Percentiles rank a stretch among this genome's conserved stretches.
Evolutionary conservation across 2,797 vertebrate genomes (phyloP).

Genomic region (Cyclura pinguis): DNA sequence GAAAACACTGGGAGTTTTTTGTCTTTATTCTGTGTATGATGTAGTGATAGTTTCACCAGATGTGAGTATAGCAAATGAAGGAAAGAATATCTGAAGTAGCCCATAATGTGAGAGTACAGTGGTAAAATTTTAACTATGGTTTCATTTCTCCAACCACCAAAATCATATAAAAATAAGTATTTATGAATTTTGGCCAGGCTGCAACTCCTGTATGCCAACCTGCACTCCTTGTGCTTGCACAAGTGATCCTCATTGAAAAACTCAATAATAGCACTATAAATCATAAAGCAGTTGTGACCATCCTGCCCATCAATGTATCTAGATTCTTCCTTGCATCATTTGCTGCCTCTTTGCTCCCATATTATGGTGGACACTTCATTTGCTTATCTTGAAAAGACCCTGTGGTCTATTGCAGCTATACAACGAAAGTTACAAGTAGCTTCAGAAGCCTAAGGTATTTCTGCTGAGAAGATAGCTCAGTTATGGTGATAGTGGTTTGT

Average conservation of each 20-base stretch:
- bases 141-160: background rate
- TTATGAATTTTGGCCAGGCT: background rate
- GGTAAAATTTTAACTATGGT: background rate
- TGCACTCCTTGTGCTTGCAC: no score
- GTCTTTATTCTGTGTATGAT: background rate
- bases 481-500: background rate
- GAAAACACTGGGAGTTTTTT: background rate
- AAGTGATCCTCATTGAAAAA: no score
- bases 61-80: background rate
- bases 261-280: no score
- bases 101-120: background rate
- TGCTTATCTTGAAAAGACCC: no score
- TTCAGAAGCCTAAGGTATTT: background rate
- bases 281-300: no score
- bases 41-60: background rate
- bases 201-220: no score
- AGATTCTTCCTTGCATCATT: no score
- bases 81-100: background rate
- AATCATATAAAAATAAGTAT: background rate
- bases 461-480: background rate
- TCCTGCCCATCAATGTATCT: no score
- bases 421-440: no score
- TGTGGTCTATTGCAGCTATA: background rate
- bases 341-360: no score
- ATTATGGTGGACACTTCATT: no score